These are phyloP conservation scores for Thamnophis elegans DNA, from an alignment of 2,797 vertebrate genomes.

Conservation along the genomic window DNA sequence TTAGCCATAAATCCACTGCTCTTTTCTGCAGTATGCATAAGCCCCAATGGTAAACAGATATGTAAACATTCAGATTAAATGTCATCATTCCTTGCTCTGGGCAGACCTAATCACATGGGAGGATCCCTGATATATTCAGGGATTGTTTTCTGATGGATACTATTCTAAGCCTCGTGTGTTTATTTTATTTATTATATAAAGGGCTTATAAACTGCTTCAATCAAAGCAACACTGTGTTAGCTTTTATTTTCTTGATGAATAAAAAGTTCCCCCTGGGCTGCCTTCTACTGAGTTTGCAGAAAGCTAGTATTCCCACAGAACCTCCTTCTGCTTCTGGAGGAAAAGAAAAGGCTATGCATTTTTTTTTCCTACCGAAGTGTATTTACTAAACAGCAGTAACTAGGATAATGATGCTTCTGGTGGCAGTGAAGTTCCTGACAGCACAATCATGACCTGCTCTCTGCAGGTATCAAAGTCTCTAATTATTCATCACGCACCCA, in stretches of 20 bases:
- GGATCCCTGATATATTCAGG: constrained; percentile 42
- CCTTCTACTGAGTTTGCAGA: constrained; percentile 30
- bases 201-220: not conserved
- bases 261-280: constrained; percentile 25
- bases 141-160: constrained; percentile 49
- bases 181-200: not conserved
- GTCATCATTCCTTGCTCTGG: constrained; percentile 54
- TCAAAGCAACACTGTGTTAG: constrained; percentile 15
- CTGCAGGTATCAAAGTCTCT: constrained; percentile 66
- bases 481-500: constrained; percentile 57
- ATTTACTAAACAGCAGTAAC: constrained; percentile 54
- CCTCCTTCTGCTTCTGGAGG: not conserved
- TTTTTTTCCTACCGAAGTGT: constrained; percentile 22
- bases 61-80: constrained; percentile 45
- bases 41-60: constrained; percentile 34
- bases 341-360: constrained; percentile 24
- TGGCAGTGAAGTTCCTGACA: constrained; percentile 54
- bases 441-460: constrained; percentile 67
- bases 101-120: constrained; percentile 10
- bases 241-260: constrained; percentile 39
- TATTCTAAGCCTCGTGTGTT: constrained; percentile 32
- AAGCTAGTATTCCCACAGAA: not conserved
- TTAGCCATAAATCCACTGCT: not conserved
- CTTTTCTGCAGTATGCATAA: not conserved
- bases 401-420: constrained; percentile 58